These are phyloP conservation scores for Gavia stellata DNA, from an alignment of 2,113 vertebrate species.

Conservation along the genomic window DNA sequence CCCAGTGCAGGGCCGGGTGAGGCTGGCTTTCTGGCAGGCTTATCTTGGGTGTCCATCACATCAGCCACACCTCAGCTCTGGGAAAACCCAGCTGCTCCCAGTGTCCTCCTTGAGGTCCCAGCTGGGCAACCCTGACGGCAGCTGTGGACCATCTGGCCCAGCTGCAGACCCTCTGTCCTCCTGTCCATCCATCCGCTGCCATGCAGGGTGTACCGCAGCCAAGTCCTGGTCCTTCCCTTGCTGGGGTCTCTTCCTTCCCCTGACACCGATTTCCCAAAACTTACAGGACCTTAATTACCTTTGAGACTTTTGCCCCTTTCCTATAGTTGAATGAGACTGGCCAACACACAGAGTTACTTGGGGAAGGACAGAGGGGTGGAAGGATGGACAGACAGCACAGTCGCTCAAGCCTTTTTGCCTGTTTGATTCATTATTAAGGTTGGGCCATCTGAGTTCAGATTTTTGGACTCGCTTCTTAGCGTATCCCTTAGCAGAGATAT, in stretches of 20 bases:
- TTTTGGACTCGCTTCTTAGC: background rate
- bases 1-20: background rate
- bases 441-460: background rate
- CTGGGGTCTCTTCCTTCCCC: background rate
- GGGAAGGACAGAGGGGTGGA: background rate
- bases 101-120: background rate
- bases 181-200: background rate
- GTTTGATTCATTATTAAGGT: background rate
- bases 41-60: background rate
- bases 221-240: background rate
- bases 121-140: background rate
- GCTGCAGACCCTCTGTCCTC: background rate
- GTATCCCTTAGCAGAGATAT: background rate
- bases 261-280: background rate
- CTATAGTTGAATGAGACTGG: accelerated
- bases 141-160: background rate
- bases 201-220: background rate
- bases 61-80: background rate
- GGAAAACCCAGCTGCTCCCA: background rate
- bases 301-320: background rate
- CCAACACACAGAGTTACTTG: background rate
- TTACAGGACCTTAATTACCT: background rate
- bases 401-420: background rate
- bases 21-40: background rate
- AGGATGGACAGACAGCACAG: background rate